A percentile compares a stretch with the other conserved stretches of the same genome.
Conservation (phyloP, 2,888 invertebrate genomes). For the Choreutis nemorana region DNA sequence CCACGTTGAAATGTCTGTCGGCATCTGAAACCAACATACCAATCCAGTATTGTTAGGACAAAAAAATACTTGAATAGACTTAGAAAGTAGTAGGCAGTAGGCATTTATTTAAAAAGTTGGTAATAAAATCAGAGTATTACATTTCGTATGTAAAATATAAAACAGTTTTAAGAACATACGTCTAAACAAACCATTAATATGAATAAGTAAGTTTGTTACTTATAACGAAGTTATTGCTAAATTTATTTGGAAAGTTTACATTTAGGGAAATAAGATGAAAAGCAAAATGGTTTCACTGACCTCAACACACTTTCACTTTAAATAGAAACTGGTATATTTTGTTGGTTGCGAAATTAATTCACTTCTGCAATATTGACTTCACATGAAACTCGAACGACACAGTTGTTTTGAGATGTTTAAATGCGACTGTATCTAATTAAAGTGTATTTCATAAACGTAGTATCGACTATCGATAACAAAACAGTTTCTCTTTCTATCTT, state of each 20-base stretch:
- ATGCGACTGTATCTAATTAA: too few relatives aligned
- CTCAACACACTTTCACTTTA: constrained; percentile 11
- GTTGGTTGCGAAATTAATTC: too few relatives aligned
- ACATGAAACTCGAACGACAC: too few relatives aligned
- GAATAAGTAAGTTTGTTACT: neutral
- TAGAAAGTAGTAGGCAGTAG: neutral
- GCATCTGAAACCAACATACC: constrained; percentile 15
- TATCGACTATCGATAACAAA: too few relatives aligned
- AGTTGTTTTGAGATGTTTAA: too few relatives aligned
- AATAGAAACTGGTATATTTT: too few relatives aligned
- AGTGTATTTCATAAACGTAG: too few relatives aligned
- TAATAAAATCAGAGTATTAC: neutral
- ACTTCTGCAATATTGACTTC: too few relatives aligned
- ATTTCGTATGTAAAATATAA: neutral
- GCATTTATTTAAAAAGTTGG: neutral
- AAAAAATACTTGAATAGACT: neutral
- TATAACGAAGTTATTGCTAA: neutral
- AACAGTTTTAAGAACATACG: neutral
- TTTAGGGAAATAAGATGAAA: neutral
- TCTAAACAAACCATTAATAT: neutral
- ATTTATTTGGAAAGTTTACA: neutral
- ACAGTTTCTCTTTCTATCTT: too few relatives aligned
- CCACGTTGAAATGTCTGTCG: constrained; percentile 16
- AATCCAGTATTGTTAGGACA: neutral
- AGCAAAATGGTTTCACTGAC: constrained; percentile 13